Percentiles rank a stretch among this genome's conserved stretches.
Conservation (phyloP, 1,140 invertebrate genomes). For the Drosophila saltans region DNA sequence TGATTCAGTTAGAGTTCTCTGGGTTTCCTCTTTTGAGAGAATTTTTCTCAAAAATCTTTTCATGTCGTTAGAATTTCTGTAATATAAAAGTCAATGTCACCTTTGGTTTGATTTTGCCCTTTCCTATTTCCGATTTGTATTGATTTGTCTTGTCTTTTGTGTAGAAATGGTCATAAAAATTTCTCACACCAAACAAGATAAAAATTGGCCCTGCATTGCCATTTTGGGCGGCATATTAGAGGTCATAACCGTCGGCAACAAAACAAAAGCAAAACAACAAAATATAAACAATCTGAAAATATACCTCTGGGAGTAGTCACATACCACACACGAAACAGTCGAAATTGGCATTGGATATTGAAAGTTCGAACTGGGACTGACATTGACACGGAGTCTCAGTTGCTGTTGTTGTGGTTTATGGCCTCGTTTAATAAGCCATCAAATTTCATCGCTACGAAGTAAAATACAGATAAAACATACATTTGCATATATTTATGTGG, state of each 20-base stretch:
- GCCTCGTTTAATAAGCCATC: slow-evolving; percentile 78
- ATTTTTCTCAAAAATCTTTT: slow-evolving; percentile 4
- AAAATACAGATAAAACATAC: slow-evolving; percentile 63
- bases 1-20: neutral
- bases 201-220: slow-evolving; percentile 16
- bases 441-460: slow-evolving; percentile 66
- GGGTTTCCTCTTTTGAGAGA: too few relatives aligned
- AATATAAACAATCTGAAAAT: slow-evolving; percentile 37
- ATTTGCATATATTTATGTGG: slow-evolving; percentile 50
- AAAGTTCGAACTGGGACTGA: slow-evolving; percentile 41
- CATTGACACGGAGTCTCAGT: slow-evolving; percentile 29
- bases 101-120: slow-evolving; percentile 12
- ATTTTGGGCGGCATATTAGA: slow-evolving; percentile 28
- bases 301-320: slow-evolving; percentile 35
- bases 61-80: neutral
- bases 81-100: slow-evolving; percentile 11
- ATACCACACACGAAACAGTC: slow-evolving; percentile 29
- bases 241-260: slow-evolving; percentile 40
- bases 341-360: slow-evolving; percentile 43
- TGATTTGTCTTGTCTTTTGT: slow-evolving; percentile 13
- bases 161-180: slow-evolving; percentile 18
- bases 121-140: slow-evolving; percentile 13
- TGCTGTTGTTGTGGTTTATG: slow-evolving; percentile 49
- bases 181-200: slow-evolving; percentile 12
- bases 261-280: slow-evolving; percentile 29